Conservation (phyloP, 1,140 invertebrate genomes). For the Centruroides vittatus region DNA sequence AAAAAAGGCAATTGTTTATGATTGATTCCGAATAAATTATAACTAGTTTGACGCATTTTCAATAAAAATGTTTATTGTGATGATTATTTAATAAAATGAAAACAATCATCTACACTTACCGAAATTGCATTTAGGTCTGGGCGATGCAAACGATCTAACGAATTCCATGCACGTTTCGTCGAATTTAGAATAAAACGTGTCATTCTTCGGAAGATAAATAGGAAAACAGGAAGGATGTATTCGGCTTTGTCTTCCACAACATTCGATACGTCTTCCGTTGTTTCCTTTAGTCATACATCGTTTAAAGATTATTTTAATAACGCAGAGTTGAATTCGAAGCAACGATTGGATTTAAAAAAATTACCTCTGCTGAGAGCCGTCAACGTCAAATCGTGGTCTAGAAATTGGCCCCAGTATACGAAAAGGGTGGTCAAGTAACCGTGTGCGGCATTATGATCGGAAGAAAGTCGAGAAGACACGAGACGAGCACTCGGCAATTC, state of each 20-base stretch:
- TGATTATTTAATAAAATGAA: no score
- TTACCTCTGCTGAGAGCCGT: constrained; percentile 23
- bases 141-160: constrained; percentile 29
- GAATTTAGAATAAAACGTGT: constrained; percentile 48
- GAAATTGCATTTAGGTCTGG: constrained; percentile 47
- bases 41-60: no score
- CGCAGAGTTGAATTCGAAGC: no score
- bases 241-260: constrained; percentile 7
- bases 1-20: no score
- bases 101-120: constrained; percentile 1
- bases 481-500: constrained; percentile 64
- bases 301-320: no score
- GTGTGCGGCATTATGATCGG: constrained; percentile 50
- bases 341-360: not conserved
- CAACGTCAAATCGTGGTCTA: constrained; percentile 42
- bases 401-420: constrained; percentile 47
- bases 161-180: constrained; percentile 39
- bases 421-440: constrained; percentile 49
- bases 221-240: constrained; percentile 67
- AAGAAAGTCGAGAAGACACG: constrained; percentile 70
- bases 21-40: no score
- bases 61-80: no score
- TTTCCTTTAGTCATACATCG: no score
- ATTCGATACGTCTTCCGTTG: constrained; percentile 4
- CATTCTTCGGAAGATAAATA: constrained; percentile 45